Percentiles rank a stretch among this genome's conserved stretches.
These are phyloP conservation scores for Eptesicus fuscus DNA, from an alignment of 2,113 vertebrate genomes.

Conservation along the genomic window DNA sequence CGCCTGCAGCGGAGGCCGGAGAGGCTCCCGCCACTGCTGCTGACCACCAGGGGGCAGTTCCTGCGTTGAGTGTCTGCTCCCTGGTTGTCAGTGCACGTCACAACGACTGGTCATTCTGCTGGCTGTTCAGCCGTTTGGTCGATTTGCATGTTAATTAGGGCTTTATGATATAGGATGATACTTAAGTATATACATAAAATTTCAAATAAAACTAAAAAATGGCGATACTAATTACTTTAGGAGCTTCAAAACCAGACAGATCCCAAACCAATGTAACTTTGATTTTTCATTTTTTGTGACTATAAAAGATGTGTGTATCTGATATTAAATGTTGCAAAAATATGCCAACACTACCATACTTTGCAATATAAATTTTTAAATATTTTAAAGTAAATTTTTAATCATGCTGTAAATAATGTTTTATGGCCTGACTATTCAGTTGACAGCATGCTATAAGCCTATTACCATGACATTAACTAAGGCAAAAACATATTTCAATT, in stretches of 20 bases:
- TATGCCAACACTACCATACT: not conserved
- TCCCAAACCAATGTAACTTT: not conserved
- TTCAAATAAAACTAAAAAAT: conserved; percentile 12
- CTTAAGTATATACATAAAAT: not conserved
- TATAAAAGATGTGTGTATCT: not conserved
- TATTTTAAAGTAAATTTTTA: conserved; percentile 19
- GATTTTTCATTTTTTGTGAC: not conserved
- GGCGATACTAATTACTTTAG: not conserved
- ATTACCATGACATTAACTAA: not conserved
- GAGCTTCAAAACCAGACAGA: not conserved
- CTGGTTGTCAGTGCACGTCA: too few species aligned
- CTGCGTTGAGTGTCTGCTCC: too few species aligned
- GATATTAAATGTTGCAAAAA: not conserved
- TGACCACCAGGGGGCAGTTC: too few species aligned
- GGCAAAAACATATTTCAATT: not conserved
- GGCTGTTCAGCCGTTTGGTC: rapidly evolving
- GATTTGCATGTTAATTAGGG: too few species aligned
- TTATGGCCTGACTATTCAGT: not conserved
- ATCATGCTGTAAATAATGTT: not conserved
- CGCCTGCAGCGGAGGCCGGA: too few species aligned
- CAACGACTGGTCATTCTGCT: too few species aligned
- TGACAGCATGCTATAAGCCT: not conserved
- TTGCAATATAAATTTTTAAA: conserved; percentile 1
- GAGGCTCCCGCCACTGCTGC: too few species aligned
- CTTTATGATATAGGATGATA: not conserved